A percentile compares a stretch with the other conserved stretches of the same genome.
Conservation (phyloP, 2,888 invertebrate species). For the Drosophila conformis region DNA sequence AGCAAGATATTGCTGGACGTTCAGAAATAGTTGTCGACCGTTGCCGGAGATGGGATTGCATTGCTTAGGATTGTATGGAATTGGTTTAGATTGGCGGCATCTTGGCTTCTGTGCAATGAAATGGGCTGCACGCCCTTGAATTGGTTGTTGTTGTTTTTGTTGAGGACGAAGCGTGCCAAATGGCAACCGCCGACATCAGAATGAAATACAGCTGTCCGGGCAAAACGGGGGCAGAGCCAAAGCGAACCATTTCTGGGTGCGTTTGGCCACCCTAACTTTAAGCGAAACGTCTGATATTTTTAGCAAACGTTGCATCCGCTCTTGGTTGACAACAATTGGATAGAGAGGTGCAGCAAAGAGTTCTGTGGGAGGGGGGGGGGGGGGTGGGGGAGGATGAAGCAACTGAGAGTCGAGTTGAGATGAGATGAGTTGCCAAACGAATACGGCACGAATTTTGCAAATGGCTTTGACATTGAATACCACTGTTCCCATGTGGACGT, state of each 20-base stretch:
- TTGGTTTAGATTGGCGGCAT: constrained; percentile 55
- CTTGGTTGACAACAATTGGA: constrained; percentile 11
- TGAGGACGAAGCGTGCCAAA: constrained; percentile 70
- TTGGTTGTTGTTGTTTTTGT: constrained; percentile 31
- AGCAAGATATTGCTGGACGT: constrained; percentile 54
- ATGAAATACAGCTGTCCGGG: constrained; percentile 70
- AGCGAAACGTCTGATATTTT: constrained; percentile 46
- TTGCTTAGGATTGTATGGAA: constrained; percentile 24
- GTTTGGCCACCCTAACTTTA: constrained; percentile 46
- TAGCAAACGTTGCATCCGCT: constrained; percentile 54
- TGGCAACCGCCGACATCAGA: constrained; percentile 55
- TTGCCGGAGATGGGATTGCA: constrained; percentile 19
- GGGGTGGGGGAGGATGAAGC: neutral
- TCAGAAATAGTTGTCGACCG: constrained; percentile 59
- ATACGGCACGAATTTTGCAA: constrained; percentile 35
- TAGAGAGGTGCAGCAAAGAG: neutral
- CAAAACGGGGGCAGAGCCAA: constrained; percentile 10
- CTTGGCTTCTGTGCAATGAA: constrained; percentile 42
- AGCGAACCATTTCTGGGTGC: constrained; percentile 16
- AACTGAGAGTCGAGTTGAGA: neutral
- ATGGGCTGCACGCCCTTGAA: constrained; percentile 55
- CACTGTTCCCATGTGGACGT: constrained; percentile 14
- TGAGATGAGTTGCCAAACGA: constrained; percentile 20
- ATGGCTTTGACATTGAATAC: constrained; percentile 56
- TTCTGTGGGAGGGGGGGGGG: fast-evolving